Conservation (phyloP, 1,140 invertebrate species). For the Drosophila mauritiana region DNA sequence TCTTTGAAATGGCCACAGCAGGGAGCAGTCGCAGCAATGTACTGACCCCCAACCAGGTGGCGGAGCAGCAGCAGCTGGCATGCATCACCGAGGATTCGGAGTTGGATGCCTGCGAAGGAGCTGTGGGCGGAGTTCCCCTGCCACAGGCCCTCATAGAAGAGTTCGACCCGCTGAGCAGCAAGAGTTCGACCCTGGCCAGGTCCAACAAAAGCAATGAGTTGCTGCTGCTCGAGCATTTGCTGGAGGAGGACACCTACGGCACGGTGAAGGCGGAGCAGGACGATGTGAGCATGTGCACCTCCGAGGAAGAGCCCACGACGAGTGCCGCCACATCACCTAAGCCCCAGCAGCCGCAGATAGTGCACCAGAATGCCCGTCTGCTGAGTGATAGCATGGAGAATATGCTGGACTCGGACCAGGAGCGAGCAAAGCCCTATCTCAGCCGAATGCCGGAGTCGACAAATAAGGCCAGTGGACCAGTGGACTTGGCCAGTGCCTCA, state of each 20-base stretch:
- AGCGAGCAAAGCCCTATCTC: constrained; percentile 57
- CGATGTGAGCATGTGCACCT: constrained; percentile 78
- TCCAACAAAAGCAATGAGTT: constrained; percentile 83
- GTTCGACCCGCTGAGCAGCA: constrained; percentile 77
- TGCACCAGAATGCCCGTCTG: constrained; percentile 78
- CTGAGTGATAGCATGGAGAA: constrained; percentile 76
- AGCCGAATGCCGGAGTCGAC: constrained; percentile 26
- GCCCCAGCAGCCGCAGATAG: constrained; percentile 53
- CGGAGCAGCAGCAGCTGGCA: constrained; percentile 23
- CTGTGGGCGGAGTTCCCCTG: constrained; percentile 56
- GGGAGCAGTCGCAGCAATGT: constrained; percentile 44
- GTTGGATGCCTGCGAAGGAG: constrained; percentile 59
- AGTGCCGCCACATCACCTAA: not conserved
- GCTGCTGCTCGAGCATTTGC: constrained; percentile 75
- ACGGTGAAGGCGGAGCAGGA: constrained; percentile 68
- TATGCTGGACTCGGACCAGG: constrained; percentile 48
- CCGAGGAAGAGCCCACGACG: constrained; percentile 63
- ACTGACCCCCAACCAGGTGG: constrained; percentile 41
- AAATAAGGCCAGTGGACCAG: not conserved
- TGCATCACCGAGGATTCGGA: constrained; percentile 65
- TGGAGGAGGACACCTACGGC: constrained; percentile 83
- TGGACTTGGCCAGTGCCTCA: constrained; percentile 51
- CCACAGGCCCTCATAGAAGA: constrained; percentile 72
- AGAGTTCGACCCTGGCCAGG: constrained; percentile 55
- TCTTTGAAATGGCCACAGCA: constrained; percentile 78